Evolutionary conservation across 2,797 vertebrate species (phyloP).

Genomic region (Florisuga fusca): DNA sequence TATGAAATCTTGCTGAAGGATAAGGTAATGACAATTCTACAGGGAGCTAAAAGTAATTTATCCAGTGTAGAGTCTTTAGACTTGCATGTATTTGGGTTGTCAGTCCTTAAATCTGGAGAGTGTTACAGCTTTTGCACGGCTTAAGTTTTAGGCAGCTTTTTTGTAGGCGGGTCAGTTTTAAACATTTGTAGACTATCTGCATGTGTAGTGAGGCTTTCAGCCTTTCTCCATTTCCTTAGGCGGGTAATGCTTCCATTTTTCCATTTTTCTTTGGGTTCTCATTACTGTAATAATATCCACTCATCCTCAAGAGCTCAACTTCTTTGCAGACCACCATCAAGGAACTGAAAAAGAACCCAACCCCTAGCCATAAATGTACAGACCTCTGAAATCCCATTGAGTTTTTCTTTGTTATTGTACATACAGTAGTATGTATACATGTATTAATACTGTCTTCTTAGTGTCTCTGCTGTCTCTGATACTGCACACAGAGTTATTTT

Average conservation of each 20-base stretch:
- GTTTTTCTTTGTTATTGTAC: not conserved
- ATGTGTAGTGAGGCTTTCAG: not conserved
- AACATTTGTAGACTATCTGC: not conserved
- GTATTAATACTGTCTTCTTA: not conserved
- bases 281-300: not conserved
- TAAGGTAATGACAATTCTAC: constrained; percentile 82
- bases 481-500: not conserved
- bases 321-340: not conserved
- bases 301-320: not conserved
- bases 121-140: not conserved
- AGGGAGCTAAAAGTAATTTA: not conserved
- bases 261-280: not conserved
- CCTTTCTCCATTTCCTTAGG: not conserved
- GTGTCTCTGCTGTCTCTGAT: too few relatives aligned
- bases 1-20: constrained; percentile 98
- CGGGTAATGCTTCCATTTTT: not conserved
- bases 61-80: not conserved
- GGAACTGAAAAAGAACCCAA: not conserved
- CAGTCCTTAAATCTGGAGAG: not conserved
- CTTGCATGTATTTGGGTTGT: not conserved
- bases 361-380: not conserved
- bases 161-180: not conserved
- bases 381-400: not conserved
- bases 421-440: not conserved
- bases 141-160: not conserved